phyloP scores from a whole-genome alignment of 1,140 invertebrate genomes.

The Heliconius melpomene region DNA sequence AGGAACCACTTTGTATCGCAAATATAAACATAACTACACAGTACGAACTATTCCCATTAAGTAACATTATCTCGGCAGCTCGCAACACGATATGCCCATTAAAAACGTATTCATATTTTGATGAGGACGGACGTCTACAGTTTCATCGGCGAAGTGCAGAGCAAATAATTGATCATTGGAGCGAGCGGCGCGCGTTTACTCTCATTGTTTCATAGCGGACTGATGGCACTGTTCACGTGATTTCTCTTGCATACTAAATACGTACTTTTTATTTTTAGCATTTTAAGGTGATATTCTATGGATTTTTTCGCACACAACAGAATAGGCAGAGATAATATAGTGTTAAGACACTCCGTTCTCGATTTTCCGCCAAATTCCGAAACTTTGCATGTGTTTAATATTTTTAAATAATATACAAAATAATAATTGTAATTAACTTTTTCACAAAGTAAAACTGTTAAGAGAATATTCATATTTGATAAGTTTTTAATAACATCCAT shows the following conservation, averaged over 20 bases:
- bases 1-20: neutral
- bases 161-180: slow-evolving; percentile 10
- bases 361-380: too few relatives aligned
- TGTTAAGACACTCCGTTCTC: too few relatives aligned
- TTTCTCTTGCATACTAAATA: neutral
- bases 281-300: too few relatives aligned
- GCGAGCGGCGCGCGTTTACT: neutral
- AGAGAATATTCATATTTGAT: too few relatives aligned
- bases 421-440: too few relatives aligned
- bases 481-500: too few relatives aligned
- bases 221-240: neutral
- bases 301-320: too few relatives aligned
- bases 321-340: too few relatives aligned
- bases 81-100: neutral
- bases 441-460: too few relatives aligned
- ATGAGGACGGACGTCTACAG: slow-evolving; percentile 5
- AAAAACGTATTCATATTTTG: slow-evolving; percentile 14
- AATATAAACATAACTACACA: neutral
- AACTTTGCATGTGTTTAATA: too few relatives aligned
- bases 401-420: too few relatives aligned
- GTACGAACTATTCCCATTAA: neutral
- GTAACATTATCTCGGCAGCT: neutral
- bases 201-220: neutral
- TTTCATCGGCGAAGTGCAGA: slow-evolving; percentile 9
- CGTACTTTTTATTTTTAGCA: too few relatives aligned